phyloP scores from a whole-genome alignment of 2,113 vertebrate genomes.

The Chrysemys picta region DNA sequence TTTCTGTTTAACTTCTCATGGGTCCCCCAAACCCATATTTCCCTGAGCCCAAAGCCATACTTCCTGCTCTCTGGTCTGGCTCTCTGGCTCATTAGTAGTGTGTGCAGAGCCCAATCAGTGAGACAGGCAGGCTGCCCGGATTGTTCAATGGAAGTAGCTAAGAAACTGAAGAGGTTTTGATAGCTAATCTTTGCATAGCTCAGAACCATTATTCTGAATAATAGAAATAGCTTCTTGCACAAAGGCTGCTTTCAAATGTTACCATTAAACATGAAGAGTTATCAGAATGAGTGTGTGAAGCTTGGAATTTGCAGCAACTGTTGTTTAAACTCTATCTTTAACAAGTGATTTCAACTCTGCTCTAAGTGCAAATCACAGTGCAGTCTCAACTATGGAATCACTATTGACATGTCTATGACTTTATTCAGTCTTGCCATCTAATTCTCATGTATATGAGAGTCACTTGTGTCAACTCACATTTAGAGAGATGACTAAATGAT shows the following conservation, averaged over 20 bases:
- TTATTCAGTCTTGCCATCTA: not conserved
- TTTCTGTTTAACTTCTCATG: slow-evolving; percentile 10
- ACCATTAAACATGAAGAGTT: not conserved
- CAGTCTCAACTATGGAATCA: not conserved
- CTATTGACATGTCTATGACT: not conserved
- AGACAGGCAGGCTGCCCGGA: not conserved
- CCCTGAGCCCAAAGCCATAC: not conserved
- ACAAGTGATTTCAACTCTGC: not conserved
- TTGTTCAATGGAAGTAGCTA: not conserved
- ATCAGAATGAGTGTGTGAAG: not conserved
- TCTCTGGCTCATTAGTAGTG: not conserved
- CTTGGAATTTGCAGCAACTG: not conserved
- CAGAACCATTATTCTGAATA: not conserved
- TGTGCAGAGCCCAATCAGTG: not conserved
- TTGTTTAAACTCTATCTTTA: not conserved
- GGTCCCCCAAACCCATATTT: not conserved
- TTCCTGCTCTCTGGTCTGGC: not conserved
- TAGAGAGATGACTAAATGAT: not conserved
- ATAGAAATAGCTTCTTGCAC: not conserved
- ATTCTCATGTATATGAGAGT: not conserved
- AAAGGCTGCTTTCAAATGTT: not conserved
- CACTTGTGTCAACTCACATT: no score
- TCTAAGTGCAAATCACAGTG: not conserved
- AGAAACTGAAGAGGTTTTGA: not conserved
- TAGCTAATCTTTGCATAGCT: not conserved